These are phyloP conservation scores for Malacoctenus gilli DNA, from an alignment of 2,797 vertebrate species.

Conservation along the genomic window DNA sequence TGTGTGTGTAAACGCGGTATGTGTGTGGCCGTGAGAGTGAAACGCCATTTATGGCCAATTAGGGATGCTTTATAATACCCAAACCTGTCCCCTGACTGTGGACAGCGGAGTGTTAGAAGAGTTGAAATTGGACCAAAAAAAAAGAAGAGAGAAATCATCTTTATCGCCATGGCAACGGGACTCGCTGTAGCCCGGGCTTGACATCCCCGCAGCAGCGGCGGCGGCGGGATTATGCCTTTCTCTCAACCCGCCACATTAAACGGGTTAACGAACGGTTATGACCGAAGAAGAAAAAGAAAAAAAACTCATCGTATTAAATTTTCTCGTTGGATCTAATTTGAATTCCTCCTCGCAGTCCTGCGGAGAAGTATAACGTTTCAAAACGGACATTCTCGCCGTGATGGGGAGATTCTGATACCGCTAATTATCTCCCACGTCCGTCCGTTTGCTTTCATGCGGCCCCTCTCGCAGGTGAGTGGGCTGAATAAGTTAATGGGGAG, in stretches of 20 bases:
- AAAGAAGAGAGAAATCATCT: too few species aligned
- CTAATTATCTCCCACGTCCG: conserved; percentile 74
- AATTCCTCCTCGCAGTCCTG: conserved; percentile 64
- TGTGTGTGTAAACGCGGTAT: conserved; percentile 4
- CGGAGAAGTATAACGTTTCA: conserved; percentile 73
- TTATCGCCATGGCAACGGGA: conserved; percentile 65
- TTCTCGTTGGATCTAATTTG: conserved; percentile 70
- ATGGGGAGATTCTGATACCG: conserved; percentile 71
- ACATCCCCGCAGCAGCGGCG: conserved; percentile 43
- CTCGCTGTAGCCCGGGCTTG: conserved; percentile 51
- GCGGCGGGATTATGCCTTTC: conserved; percentile 52
- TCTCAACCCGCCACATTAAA: conserved; percentile 73
- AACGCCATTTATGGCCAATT: conserved; percentile 74
- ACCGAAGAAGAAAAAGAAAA: conserved; percentile 45
- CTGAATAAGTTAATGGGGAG: conserved; percentile 66
- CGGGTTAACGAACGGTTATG: conserved; percentile 74
- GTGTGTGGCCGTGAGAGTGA: conserved; percentile 37
- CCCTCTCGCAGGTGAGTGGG: conserved; percentile 72
- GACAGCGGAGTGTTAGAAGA: conserved; percentile 63
- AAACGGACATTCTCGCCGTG: conserved; percentile 64
- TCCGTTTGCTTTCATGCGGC: conserved; percentile 70
- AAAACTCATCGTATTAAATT: conserved; percentile 69
- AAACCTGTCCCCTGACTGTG: conserved; percentile 64
- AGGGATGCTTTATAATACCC: conserved; percentile 69
- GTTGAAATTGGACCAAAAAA: conserved; percentile 65